Base-by-base conservation (phyloP, 2,113 vertebrate species). In the Cryptotis parvus region DNA sequence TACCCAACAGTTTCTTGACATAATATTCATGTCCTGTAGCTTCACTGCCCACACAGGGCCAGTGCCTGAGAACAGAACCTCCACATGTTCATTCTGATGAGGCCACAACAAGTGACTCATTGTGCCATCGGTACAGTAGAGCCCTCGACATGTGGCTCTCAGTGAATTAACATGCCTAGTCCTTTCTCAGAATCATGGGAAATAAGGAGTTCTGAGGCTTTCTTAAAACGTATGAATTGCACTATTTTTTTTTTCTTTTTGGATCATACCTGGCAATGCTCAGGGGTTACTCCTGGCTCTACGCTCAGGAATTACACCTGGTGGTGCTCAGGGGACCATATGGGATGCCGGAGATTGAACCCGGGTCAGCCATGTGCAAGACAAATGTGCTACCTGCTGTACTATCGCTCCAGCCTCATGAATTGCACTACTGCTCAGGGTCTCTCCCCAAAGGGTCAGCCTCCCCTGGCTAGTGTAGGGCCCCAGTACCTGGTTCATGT, bases 401-500 rank as follows among this genome's bases (percentile, higher is more conserved):
- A n/a, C n/a, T n/a, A n/a, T n/a, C n/a, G n/a, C n/a, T n/a, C n/a
- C n/a, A n/a, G n/a, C n/a, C n/a, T n/a, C n/a, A 63, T 65, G 68
- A 45, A 74, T 33, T 49, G 16, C 37, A 55, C 52, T 6, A 52
- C 12, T 58, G 20, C 20, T 75, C 39, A 27, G 14, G 12, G 24
- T 65, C 55, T 79, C 26, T 14, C 7, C 58, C 69, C 52, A 29
- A 0, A 35, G 20, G 80, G 87, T 61, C 27, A 65, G 80, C 74
- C 45, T 12, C 31, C 31, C 1, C 0, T 9, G 43, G 43, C 52
- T 29, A 78, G 43, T 76, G 55, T 81, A 55, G 35, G 55, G 84
- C 49, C 39, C 9, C 14, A 15, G 76, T 98, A 99, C 99, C 99
- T 99, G 99, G 97, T 96, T 99, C 81, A 97, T 90, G 86, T 99